phyloP scores from a whole-genome alignment of 1,140 invertebrate species.

The Arion vulgaris region DNA sequence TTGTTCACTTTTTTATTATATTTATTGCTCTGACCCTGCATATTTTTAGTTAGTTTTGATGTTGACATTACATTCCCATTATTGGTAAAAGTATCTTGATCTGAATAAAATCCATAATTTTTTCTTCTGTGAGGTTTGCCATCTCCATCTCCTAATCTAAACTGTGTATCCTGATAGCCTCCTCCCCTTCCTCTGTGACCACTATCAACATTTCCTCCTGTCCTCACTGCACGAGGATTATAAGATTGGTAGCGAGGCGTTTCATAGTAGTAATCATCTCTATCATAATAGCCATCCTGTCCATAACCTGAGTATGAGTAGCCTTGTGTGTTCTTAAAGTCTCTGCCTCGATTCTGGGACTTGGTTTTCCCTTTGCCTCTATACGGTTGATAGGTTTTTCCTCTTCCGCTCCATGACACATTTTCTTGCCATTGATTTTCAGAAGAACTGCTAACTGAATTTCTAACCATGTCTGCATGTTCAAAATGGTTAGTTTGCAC shows the following conservation, averaged over 20 bases:
- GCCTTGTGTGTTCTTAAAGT: background rate
- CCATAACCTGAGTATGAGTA: background rate
- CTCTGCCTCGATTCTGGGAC: background rate
- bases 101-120: background rate
- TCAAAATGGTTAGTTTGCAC: constrained; percentile 13
- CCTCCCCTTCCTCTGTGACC: background rate
- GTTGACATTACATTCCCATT: background rate
- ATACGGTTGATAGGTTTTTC: background rate
- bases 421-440: background rate
- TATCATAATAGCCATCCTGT: background rate
- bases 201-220: background rate
- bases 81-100: background rate
- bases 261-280: constrained; percentile 15
- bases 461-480: background rate
- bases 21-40: background rate
- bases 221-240: background rate
- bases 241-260: background rate
- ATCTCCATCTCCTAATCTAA: constrained; percentile 13
- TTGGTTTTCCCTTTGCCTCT: background rate
- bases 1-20: background rate
- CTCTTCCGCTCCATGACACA: background rate
- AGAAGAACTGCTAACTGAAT: background rate
- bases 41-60: background rate
- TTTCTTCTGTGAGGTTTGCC: background rate
- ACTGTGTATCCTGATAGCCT: background rate